phyloP scores from a whole-genome alignment of 1,140 invertebrate species.

The Drosophila takahashii region DNA sequence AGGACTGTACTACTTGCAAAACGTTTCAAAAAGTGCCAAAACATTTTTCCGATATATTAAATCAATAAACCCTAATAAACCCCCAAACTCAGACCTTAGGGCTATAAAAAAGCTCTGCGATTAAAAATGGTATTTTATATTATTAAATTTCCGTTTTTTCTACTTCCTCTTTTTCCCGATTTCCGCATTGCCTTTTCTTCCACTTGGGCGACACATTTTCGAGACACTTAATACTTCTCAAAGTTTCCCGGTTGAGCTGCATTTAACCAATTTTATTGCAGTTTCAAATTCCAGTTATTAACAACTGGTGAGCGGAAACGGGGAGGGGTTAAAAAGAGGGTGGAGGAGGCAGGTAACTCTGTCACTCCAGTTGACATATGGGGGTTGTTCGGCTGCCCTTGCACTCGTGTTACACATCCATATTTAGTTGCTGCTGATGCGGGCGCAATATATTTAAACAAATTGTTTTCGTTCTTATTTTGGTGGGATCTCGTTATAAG shows the following conservation, averaged over 20 bases:
- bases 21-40: too few species aligned
- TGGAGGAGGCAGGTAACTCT: constrained; percentile 21
- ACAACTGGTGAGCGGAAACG: constrained; percentile 23
- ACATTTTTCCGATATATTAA: too few species aligned
- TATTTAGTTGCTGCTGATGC: constrained; percentile 63
- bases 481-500: constrained; percentile 62
- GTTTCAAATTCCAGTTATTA: constrained; percentile 72
- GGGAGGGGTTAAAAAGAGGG: background rate
- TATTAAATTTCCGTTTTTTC: background rate
- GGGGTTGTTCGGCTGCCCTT: constrained; percentile 36
- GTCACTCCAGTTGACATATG: constrained; percentile 60
- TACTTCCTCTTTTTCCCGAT: background rate
- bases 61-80: too few species aligned
- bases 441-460: constrained; percentile 76
- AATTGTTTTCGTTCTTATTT: constrained; percentile 64
- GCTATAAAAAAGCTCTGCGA: background rate
- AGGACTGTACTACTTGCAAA: too few species aligned
- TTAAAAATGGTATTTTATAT: too few species aligned
- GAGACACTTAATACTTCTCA: constrained; percentile 47
- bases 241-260: constrained; percentile 31
- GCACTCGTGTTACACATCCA: constrained; percentile 33
- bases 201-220: constrained; percentile 43
- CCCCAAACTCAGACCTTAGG: background rate
- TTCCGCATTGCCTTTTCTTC: constrained; percentile 12
- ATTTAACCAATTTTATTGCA: constrained; percentile 66